A percentile compares a stretch with the other conserved stretches of the same genome.
These are phyloP conservation scores for Melieria crassipennis DNA, from an alignment of 2,888 invertebrate genomes.

Conservation along the genomic window DNA sequence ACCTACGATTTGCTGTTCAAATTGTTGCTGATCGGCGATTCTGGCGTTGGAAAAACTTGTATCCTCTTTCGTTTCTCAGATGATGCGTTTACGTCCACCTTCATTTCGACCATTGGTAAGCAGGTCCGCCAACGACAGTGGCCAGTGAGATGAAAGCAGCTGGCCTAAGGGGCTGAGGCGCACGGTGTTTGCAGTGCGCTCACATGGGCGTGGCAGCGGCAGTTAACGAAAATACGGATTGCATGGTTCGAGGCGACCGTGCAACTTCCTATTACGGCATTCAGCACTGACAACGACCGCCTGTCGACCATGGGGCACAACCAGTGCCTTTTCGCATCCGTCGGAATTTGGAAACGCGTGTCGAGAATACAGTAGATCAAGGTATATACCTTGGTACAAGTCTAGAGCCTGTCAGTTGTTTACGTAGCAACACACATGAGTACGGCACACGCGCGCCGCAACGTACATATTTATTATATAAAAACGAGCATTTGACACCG, in stretches of 20 bases:
- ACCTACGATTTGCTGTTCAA: conserved; percentile 95
- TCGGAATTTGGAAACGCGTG: no score
- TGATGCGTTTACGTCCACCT: conserved; percentile 93
- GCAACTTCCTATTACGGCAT: no score
- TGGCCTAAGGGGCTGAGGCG: conserved; percentile 16
- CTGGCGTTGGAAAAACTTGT: conserved; percentile 94
- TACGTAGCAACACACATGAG: no score
- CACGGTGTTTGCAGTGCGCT: not conserved
- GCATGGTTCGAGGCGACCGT: conserved; percentile 9
- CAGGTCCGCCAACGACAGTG: not conserved
- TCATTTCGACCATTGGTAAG: conserved; percentile 96
- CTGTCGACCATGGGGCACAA: no score
- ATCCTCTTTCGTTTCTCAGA: conserved; percentile 94
- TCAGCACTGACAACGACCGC: no score
- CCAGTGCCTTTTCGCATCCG: no score
- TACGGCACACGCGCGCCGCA: no score
- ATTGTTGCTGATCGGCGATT: conserved; percentile 90
- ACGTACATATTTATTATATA: no score
- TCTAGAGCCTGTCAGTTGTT: no score
- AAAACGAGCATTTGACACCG: no score
- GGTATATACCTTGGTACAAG: no score
- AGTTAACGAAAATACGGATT: conserved; percentile 11
- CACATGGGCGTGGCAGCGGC: conserved; percentile 43
- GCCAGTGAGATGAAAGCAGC: not conserved
- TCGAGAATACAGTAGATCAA: no score